Evolutionary conservation across 2,113 vertebrate species (phyloP).

Genomic region (Tauraco erythrolophus): DNA sequence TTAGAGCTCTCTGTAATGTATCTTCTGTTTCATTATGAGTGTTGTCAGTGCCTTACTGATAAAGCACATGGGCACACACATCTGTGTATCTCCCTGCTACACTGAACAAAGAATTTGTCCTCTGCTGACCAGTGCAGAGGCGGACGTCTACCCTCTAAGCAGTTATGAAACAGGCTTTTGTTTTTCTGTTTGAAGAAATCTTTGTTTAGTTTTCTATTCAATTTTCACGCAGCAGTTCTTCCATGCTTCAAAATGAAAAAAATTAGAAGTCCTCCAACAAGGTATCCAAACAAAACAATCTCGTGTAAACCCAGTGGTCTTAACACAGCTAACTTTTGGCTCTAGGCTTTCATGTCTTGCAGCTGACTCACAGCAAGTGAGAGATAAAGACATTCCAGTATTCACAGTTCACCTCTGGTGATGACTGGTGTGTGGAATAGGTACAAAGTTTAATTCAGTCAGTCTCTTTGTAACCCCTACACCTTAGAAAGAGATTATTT

Average conservation of each 20-base stretch:
- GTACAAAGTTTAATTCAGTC: constrained; percentile 16
- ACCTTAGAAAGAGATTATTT: not conserved
- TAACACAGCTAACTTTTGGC: constrained; percentile 42
- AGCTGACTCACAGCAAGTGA: constrained; percentile 48
- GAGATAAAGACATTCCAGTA: constrained; percentile 52
- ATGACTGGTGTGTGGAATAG: constrained; percentile 40
- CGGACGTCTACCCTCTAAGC: not conserved
- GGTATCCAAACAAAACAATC: constrained; percentile 56
- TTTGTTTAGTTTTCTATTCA: not conserved
- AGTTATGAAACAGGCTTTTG: not conserved
- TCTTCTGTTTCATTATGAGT: not conserved
- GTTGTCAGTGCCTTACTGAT: not conserved
- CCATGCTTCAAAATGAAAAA: constrained; percentile 2
- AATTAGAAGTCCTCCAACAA: not conserved
- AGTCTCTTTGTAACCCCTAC: not conserved
- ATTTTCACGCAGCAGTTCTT: not conserved
- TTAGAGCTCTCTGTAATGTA: not conserved
- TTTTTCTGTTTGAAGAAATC: constrained; percentile 2
- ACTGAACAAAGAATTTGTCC: not conserved
- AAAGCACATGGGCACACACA: not conserved
- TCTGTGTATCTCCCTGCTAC: not conserved
- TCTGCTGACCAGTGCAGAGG: not conserved
- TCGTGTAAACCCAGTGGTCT: constrained; percentile 59
- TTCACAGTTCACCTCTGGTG: constrained; percentile 38
- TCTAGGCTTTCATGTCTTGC: constrained; percentile 29